phyloP scores from a whole-genome alignment of 2,888 invertebrate genomes.

The Isotomurus palustris region DNA sequence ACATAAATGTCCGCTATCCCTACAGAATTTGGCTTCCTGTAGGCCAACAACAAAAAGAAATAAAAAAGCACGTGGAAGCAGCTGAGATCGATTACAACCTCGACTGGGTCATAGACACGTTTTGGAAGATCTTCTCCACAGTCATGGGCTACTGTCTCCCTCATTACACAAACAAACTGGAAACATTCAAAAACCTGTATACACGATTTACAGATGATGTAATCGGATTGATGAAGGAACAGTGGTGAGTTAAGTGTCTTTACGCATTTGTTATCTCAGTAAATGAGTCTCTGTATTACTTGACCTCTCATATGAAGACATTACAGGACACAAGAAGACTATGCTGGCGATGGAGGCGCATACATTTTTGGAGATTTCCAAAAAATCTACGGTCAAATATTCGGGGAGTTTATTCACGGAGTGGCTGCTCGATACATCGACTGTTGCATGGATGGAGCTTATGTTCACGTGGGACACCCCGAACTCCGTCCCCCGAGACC shows the following conservation, averaged over 20 bases:
- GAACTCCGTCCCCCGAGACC: slow-evolving; percentile 16
- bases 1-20: slow-evolving; percentile 12
- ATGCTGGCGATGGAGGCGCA: neutral
- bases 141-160: slow-evolving; percentile 24
- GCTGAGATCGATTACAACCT: slow-evolving; percentile 26
- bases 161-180: slow-evolving; percentile 8
- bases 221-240: slow-evolving; percentile 11
- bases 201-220: slow-evolving; percentile 14
- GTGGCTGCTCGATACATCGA: slow-evolving; percentile 18
- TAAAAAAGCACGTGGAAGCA: slow-evolving; percentile 16
- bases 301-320: neutral
- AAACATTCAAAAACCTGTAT: slow-evolving; percentile 10
- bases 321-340: slow-evolving; percentile 15
- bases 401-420: slow-evolving; percentile 25
- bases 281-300: neutral
- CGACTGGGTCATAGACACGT: slow-evolving; percentile 21
- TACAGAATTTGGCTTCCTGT: slow-evolving; percentile 16
- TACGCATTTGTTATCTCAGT: neutral
- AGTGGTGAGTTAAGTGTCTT: slow-evolving; percentile 16
- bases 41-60: neutral
- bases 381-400: slow-evolving; percentile 14
- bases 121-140: slow-evolving; percentile 26
- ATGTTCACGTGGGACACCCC: slow-evolving; percentile 7
- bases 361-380: neutral
- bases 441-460: slow-evolving; percentile 23